Evolutionary conservation across 2,888 invertebrate genomes (phyloP), one percentile per base, ranked within the genome.

Genomic region (Cosmopolites sordidus): DNA sequence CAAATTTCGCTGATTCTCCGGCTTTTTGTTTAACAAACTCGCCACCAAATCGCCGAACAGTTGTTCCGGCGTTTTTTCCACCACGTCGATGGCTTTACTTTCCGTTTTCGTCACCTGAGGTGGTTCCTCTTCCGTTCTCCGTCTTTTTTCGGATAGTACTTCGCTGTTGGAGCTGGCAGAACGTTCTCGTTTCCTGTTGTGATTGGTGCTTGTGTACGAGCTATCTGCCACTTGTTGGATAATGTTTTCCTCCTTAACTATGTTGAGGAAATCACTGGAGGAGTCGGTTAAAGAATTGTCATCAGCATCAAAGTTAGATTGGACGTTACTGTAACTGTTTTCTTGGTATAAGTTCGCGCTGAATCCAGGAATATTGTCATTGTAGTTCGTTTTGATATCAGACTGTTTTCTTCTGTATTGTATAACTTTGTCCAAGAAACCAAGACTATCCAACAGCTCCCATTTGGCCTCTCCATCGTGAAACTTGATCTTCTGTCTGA

Each of bases 1-100:
- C 14, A 62, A 33, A 56, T 66, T 67, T 59, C 64, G 62, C 1
- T 67, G 66, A 41, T 54, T 60, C 51, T 67, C 68, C 5, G 65
- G 58, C 50, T 67, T 68, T 48, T 60, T 64, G 12, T 59, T 59
- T 38, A 69, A 54, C 62, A 69, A 64, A 18, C 64, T 62, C 15
- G 66, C 66, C 4, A 69, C 68, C 42, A 69, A 56, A 43, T 69
- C 66, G 16, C 69, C 69, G 53, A 69, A 69, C 44, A 69, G 56
- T 41, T 64, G 60, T 58, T 69, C 69, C 1, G 68, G 66, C n/a
- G 55, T 60, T 55, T 64, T 65, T 5, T 41, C 42, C 15, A 41
- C 49, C 12, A 43, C 46, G 1, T 37, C 40, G 51, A 49, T 27
- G 41, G 54, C 49, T 42, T 56, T 29, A 11, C 33, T 48, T 12